Conservation (phyloP, 2,797 vertebrate species). For the Pangasius djambal region DNA sequence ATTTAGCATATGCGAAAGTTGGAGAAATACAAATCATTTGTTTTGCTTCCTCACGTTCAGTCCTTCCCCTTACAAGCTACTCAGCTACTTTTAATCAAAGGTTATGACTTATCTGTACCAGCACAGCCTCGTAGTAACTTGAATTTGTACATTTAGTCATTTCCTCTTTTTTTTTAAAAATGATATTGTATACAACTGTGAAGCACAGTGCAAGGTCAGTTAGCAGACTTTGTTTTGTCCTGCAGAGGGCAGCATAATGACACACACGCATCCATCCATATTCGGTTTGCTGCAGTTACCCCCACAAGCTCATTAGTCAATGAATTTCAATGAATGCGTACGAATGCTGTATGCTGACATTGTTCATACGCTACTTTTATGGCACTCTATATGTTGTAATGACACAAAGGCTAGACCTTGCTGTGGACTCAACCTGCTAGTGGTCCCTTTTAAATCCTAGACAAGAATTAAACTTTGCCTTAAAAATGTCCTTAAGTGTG, state of each 20-base stretch:
- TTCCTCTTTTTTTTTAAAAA: no score
- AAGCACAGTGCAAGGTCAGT: not conserved
- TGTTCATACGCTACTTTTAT: not conserved
- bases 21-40: no score
- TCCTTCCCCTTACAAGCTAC: not conserved
- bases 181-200: not conserved
- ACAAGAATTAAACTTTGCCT: not conserved
- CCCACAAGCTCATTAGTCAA: not conserved
- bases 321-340: not conserved
- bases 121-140: not conserved
- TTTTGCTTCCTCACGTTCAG: not conserved
- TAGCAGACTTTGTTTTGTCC: not conserved
- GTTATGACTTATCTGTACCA: not conserved
- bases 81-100: not conserved
- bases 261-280: not conserved
- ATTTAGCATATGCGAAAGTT: not conserved
- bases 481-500: not conserved
- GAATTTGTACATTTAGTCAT: not conserved
- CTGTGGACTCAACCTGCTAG: not conserved
- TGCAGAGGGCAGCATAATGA: slow-evolving; percentile 1
- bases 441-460: not conserved
- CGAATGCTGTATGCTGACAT: not conserved
- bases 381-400: not conserved
- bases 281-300: not conserved
- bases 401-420: not conserved